Evolutionary conservation across 2,888 invertebrate species (phyloP).

Genomic region (Tuta absoluta): DNA sequence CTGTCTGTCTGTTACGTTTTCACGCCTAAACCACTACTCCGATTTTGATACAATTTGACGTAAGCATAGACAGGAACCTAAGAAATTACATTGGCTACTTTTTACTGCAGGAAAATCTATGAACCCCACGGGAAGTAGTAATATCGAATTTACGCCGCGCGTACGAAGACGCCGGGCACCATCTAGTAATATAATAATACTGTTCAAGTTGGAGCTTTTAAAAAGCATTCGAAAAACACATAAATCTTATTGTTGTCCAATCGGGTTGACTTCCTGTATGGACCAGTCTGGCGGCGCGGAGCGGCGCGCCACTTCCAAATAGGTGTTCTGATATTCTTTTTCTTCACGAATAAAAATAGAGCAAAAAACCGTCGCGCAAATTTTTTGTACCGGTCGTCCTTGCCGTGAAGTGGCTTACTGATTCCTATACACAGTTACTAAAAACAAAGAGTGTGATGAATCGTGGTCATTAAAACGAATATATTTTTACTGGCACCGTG

Average conservation of each 20-base stretch:
- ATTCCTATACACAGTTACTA: constrained; percentile 72
- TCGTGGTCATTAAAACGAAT: constrained; percentile 58
- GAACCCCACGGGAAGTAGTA: no score
- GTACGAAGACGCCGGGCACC: no score
- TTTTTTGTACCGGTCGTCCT: constrained; percentile 75
- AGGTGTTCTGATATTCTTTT: constrained; percentile 76
- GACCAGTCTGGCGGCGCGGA: constrained; percentile 60
- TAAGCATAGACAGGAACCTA: no score
- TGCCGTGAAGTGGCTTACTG: constrained; percentile 73
- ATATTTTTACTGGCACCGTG: constrained; percentile 39
- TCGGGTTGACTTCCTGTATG: constrained; percentile 74
- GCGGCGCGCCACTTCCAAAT: constrained; percentile 69
- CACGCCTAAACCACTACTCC: no score
- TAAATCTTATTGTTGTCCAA: constrained; percentile 78
- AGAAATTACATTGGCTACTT: no score
- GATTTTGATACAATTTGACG: no score
- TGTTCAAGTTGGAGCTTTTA: constrained; percentile 43
- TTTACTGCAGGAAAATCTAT: no score
- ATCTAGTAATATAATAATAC: constrained; percentile 36
- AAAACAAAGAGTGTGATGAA: constrained; percentile 71
- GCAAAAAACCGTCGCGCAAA: constrained; percentile 68
- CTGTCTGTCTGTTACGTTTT: no score
- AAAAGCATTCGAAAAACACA: constrained; percentile 65
- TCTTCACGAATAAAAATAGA: constrained; percentile 74
- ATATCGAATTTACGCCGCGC: no score